Conservation (phyloP, 2,797 vertebrate genomes). For the Geotrypetes seraphini region DNA sequence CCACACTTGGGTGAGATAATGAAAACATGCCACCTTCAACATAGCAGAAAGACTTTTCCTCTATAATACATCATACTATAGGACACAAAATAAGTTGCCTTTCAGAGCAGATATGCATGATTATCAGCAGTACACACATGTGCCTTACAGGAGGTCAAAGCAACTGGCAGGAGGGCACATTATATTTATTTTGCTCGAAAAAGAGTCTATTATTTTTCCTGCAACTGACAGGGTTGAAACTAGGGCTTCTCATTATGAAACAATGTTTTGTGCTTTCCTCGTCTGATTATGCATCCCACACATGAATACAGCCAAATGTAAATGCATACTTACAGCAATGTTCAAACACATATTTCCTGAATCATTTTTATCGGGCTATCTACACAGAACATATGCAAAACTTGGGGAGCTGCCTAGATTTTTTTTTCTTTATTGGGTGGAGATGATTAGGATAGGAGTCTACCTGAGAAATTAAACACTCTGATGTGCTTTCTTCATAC, state of each 20-base stretch:
- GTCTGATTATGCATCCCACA: neutral
- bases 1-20: no score
- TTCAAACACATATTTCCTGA: conserved; percentile 24
- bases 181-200: no score
- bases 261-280: neutral
- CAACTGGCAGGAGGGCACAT: no score
- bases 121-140: no score
- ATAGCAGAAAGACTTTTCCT: no score
- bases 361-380: conserved; percentile 28
- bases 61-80: no score
- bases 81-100: no score
- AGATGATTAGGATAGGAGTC: conserved; percentile 26
- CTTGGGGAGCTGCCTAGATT: conserved; percentile 31
- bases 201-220: neutral
- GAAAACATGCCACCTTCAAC: no score
- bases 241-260: neutral
- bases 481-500: conserved; percentile 9
- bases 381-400: conserved; percentile 40
- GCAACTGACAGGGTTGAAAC: neutral
- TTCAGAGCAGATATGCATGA: no score
- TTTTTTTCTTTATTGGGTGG: conserved; percentile 14
- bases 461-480: conserved; percentile 34
- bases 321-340: conserved; percentile 11
- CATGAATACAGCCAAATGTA: conserved; percentile 5
- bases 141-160: no score